Base-by-base conservation (phyloP, 2,797 vertebrate genomes). In the Neosilurus hyrtlii region DNA sequence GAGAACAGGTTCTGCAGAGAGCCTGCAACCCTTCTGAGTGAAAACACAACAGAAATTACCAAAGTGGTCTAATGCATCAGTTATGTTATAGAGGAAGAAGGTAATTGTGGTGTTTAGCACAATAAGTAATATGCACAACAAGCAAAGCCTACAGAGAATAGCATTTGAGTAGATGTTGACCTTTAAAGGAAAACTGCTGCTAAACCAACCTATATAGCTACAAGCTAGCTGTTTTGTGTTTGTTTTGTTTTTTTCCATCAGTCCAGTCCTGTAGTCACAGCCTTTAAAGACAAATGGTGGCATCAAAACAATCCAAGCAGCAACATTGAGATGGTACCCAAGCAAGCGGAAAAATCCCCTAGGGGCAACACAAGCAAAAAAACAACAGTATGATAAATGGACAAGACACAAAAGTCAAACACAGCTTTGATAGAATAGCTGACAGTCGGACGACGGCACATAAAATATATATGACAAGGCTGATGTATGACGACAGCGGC, bases 321-420 rank as follows among this genome's bases (percentile, higher is more conserved):
- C 76, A 80, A 78, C 59, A 78, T 84, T 61, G 56, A 57, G 79
- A 78, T 14, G 43, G n/a, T 51, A 65, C n/a, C 59, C 59, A 63
- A 78, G 75, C 57, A 63, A 63, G 75, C 75, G 4, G 37, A 24
- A 77, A 77, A 62, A 62, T n/a, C 37, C 59, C 59, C 54, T 11
- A 2, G 3, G 24, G 26, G 66, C 37, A 65, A 84, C 68, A 79
- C 35, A 73, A 63, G 65, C 54, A 59, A 26, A 54, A 75, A 86
- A 84, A 77, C 54, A 82, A 54, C 66, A 9, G 76, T 54, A 74
- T 84, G 84, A 86, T 57, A 78, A 84, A 85, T 68, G 75, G 63
- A 77, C 54, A 56, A 76, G 80, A 73, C 22, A 18, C 76, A 66
- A 85, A 85, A 85, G 73, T 63, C 83, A 65, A 66, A 72, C 24